Evolutionary conservation across 2,113 vertebrate genomes (phyloP), one percentile per base, ranked within the genome.

Genomic region (Callopanchax toddi): DNA sequence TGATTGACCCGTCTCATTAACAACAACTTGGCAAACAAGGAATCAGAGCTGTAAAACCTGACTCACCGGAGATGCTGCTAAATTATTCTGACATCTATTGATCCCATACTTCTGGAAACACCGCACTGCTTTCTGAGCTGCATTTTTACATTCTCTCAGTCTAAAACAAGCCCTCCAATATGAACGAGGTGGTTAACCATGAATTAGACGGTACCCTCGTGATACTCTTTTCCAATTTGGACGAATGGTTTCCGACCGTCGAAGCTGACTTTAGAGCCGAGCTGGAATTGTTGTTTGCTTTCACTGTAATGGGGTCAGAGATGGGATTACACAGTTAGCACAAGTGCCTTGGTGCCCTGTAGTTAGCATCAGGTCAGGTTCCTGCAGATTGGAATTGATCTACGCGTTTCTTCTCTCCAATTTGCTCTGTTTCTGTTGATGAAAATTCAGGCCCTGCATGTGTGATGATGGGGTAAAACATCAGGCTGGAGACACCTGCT

Each of bases 351-450:
- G 51, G 71, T 61, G 48, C 43, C 51, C 76, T 54, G 66, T 64
- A 48, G 65, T 80, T 80, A 81, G 67, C 61, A 48, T 65, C 49
- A 72, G 67, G 69, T 75, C 74, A 68, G 71, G 49, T 34, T 75
- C 58, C 54, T 68, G 71, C 67, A 83, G 82, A 86, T 85, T 76
- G 68, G 68, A 86, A 88, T 82, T 77, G 78, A 85, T 85, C 85
- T 82, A 16, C 52, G 42, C 74, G 63, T 77, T 60, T 66, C 54
- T 39, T 44, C 70, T 79, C 56, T 71, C 69, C 55, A 55, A 25
- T 59, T 76, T 40, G 69, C 55, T 67, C 66, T 62, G 58, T 66
- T 79, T 77, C 48, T 60, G 48, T 73, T 84, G 75, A 83, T 81
- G 81, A 52, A 71, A 76, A 73, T 81, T 39, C 56, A 63, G 49